Percentiles rank a stretch among this genome's conserved stretches.
Evolutionary conservation across 2,888 invertebrate species (phyloP).

Genomic region (Papilio gigon): DNA sequence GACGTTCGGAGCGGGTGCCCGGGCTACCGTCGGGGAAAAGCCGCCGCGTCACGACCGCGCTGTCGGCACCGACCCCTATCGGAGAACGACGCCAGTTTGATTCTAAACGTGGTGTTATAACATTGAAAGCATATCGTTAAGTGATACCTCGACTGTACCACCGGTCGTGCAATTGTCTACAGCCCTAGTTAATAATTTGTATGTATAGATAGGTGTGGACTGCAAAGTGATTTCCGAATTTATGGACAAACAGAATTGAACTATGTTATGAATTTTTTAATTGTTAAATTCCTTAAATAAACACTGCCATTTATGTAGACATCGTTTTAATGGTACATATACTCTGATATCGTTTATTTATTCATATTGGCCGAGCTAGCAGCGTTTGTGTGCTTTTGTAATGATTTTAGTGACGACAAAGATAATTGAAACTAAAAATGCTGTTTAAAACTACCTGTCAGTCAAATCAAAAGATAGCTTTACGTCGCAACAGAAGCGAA

Average conservation of each 20-base stretch:
- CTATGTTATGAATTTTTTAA: slow-evolving; percentile 73
- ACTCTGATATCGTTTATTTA: neutral
- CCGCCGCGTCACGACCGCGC: slow-evolving; percentile 73
- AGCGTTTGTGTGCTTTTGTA: too few species aligned
- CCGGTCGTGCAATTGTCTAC: slow-evolving; percentile 61
- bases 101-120: slow-evolving; percentile 57
- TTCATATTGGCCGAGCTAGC: too few species aligned
- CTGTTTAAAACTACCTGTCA: too few species aligned
- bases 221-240: slow-evolving; percentile 71
- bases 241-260: slow-evolving; percentile 71
- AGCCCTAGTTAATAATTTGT: slow-evolving; percentile 49
- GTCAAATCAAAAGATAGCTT: too few species aligned
- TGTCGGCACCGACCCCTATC: slow-evolving; percentile 80
- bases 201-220: slow-evolving; percentile 57
- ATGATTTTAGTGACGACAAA: too few species aligned
- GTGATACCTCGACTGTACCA: slow-evolving; percentile 70
- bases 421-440: too few species aligned
- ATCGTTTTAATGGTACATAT: slow-evolving; percentile 26
- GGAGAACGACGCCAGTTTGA: slow-evolving; percentile 84
- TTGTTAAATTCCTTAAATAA: slow-evolving; percentile 78
- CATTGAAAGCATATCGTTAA: slow-evolving; percentile 78
- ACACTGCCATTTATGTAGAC: slow-evolving; percentile 79
- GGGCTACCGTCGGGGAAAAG: slow-evolving; percentile 59
- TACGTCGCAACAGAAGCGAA: too few species aligned
- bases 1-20: slow-evolving; percentile 85